Base-by-base conservation (phyloP, 2,797 vertebrate genomes). In the Sphenodon punctatus region DNA sequence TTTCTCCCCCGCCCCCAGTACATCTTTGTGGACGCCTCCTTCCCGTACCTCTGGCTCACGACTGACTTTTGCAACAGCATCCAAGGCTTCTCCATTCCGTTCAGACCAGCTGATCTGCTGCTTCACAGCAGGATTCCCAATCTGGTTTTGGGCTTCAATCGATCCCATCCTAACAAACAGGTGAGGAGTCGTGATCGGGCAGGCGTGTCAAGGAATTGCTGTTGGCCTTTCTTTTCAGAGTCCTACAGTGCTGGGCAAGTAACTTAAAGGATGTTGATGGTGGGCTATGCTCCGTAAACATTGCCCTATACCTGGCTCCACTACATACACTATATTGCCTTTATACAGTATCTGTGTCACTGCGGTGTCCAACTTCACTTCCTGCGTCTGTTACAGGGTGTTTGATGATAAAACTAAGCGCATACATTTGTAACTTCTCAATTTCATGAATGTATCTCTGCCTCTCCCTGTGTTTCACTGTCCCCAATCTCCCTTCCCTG, bases 101-200 rank as follows among this genome's bases (percentile, higher is more conserved):
- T 99, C 95, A 96, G 96, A 87, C 98, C 98, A 0, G 97, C 97
- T 2, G 99, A 99, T 56, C 96, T 99, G 75, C 96, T 99, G 46
- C 95, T 99, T 59, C 98, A 99, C 81, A 93, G 94, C 92, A 96
- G 95, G 20, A 93, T 87, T 32, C 92, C 98, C 34, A 96, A 92
- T 93, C 96, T 99, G 49, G 97, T 99, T 51, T 86, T 99, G 64
- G 99, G 97, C 60, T 99, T 98, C 0, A 99, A 99, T 93, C 92
- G 96, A 75, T 97, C 97, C 22, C 98, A 99, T 87, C 97, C 97
- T 22, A 97, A 98, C 91, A 99, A 98, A 73, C 98, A 98, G 97
- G 99, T 96, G 88, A 92, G 87, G 1, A 0, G 61, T 56, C 32
- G 5, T 23, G 10, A 15, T 1, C n/a, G 4, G 82, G 11, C 0